phyloP scores from a whole-genome alignment of 2,113 vertebrate genomes.

The Mesembrinibis cayennensis region DNA sequence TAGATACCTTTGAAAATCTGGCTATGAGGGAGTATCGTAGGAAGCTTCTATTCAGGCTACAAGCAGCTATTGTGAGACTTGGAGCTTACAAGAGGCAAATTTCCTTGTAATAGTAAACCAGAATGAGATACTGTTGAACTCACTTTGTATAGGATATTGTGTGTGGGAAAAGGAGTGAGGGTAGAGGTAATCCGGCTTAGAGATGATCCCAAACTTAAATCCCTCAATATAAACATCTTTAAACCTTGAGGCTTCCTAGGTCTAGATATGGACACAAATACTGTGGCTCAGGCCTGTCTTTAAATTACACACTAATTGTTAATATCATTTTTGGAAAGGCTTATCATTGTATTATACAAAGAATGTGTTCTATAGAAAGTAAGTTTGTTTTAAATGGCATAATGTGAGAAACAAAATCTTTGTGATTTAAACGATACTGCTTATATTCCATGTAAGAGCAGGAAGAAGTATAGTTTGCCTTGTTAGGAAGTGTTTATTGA shows the following conservation, averaged over 20 bases:
- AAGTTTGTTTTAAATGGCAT: slow-evolving; percentile 43
- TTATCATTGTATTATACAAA: neutral
- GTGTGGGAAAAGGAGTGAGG: neutral
- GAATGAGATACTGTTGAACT: slow-evolving; percentile 21
- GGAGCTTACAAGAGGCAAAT: neutral
- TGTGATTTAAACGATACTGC: neutral
- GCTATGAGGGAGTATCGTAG: neutral
- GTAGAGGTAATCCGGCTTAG: neutral
- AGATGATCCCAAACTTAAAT: neutral
- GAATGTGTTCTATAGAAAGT: neutral
- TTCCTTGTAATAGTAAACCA: slow-evolving; percentile 36
- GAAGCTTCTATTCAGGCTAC: neutral
- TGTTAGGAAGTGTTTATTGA: slow-evolving; percentile 36
- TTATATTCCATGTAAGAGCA: neutral
- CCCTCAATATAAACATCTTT: neutral
- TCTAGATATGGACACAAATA: neutral
- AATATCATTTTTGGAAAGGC: slow-evolving; percentile 7
- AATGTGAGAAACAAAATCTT: slow-evolving; percentile 22
- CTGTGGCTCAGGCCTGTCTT: neutral
- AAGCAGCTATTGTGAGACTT: neutral
- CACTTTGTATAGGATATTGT: neutral
- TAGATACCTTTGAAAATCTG: neutral
- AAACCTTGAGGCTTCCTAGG: neutral
- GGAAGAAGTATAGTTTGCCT: neutral
- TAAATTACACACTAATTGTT: neutral